Conservation (phyloP, 2,113 vertebrate genomes). For the Apaloderma vittatum region DNA sequence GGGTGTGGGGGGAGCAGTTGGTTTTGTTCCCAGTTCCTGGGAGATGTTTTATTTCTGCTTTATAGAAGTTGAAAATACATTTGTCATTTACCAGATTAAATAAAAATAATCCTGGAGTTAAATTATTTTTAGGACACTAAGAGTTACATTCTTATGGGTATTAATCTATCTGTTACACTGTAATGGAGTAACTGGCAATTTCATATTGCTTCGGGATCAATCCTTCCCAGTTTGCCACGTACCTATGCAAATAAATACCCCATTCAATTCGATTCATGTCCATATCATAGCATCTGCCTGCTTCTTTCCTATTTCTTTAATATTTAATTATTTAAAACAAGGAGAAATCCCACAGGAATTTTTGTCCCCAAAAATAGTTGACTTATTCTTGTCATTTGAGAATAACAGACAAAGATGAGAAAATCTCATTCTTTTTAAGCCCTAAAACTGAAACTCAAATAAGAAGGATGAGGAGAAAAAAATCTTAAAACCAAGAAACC, state of each 20-base stretch:
- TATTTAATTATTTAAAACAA: constrained; percentile 65
- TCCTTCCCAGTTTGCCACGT: constrained; percentile 26
- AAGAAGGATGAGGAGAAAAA: background rate
- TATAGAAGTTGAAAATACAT: constrained; percentile 62
- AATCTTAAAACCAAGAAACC: constrained; percentile 27
- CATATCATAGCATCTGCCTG: constrained; percentile 7
- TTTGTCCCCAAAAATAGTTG: constrained; percentile 45
- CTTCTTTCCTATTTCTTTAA: constrained; percentile 46
- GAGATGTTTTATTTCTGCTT: constrained; percentile 73
- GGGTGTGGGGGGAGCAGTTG: background rate
- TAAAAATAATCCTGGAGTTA: constrained; percentile 42
- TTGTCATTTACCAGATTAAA: constrained; percentile 34
- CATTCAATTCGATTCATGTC: constrained; percentile 17
- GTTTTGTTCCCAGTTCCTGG: constrained; percentile 60
- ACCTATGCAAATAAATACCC: constrained; percentile 64
- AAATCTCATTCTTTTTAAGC: constrained; percentile 49
- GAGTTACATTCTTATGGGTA: background rate
- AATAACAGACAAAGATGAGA: constrained; percentile 30
- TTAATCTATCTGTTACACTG: constrained; percentile 33
- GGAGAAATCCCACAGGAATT: constrained; percentile 5
- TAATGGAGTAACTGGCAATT: constrained; percentile 52
- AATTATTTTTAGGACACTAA: constrained; percentile 59
- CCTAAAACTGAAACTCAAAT: constrained; percentile 56
- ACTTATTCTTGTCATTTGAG: constrained; percentile 18
- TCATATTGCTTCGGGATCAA: background rate